phyloP scores from a whole-genome alignment of 2,113 vertebrate species.

The Prunella himalayana region DNA sequence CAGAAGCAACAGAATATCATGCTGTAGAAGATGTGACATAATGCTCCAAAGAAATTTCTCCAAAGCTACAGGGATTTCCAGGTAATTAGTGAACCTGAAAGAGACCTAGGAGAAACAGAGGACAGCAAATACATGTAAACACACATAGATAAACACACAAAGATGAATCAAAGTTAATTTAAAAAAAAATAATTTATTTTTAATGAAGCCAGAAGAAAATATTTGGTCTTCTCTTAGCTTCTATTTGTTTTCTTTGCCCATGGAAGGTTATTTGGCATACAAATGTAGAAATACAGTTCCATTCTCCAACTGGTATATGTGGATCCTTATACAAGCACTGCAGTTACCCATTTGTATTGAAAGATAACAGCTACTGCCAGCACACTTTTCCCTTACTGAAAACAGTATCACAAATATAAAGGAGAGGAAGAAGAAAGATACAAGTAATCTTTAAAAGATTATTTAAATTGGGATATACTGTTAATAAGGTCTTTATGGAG shows the following conservation, averaged over 20 bases:
- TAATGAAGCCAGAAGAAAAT: not conserved
- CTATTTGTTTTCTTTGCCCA: too few relatives aligned
- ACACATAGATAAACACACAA: accelerated
- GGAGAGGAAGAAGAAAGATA: not conserved
- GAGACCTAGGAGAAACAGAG: not conserved
- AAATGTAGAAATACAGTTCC: not conserved
- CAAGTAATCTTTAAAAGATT: not conserved
- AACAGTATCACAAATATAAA: not conserved
- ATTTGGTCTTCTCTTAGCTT: not conserved
- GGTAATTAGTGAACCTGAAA: not conserved
- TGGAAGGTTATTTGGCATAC: not conserved
- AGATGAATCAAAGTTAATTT: not conserved
- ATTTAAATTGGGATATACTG: not conserved
- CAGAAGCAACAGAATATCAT: not conserved
- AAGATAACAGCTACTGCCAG: not conserved
- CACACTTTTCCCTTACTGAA: not conserved
- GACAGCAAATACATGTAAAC: not conserved
- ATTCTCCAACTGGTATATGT: not conserved
- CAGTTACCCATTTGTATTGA: not conserved
- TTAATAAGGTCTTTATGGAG: not conserved
- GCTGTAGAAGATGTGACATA: not conserved
- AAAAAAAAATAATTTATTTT: not conserved
- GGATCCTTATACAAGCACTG: not conserved
- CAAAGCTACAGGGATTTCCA: not conserved
- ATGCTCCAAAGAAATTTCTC: not conserved